Evolutionary conservation across 2,888 invertebrate genomes (phyloP).

Genomic region (Loripinus fragilis): DNA sequence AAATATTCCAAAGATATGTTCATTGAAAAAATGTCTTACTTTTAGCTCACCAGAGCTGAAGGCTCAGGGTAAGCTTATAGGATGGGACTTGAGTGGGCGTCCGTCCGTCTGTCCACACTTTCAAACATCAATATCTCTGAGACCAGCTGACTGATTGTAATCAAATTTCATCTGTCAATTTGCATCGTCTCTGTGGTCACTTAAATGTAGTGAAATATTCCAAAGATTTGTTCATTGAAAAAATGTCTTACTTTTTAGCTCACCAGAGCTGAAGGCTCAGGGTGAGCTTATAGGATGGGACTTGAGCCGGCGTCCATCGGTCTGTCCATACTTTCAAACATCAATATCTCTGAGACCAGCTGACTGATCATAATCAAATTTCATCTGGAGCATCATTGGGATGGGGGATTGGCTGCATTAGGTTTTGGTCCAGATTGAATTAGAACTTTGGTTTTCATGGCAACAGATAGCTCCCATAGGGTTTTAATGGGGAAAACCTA

Average conservation of each 20-base stretch:
- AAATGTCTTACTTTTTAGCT: neutral
- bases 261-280: neutral
- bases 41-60: neutral
- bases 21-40: slow-evolving; percentile 4
- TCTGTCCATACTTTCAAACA: neutral
- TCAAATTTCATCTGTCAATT: neutral
- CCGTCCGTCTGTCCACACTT: neutral
- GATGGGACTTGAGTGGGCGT: neutral
- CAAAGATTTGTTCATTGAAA: slow-evolving; percentile 85
- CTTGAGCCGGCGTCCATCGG: neutral
- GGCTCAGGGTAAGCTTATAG: neutral
- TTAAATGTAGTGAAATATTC: slow-evolving; percentile 87
- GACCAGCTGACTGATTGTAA: neutral
- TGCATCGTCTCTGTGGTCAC: too few relatives aligned
- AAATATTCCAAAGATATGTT: slow-evolving; percentile 87
- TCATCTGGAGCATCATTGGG: too few relatives aligned
- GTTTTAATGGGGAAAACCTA: too few relatives aligned
- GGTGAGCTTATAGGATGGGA: neutral
- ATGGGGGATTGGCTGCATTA: too few relatives aligned
- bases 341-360: neutral
- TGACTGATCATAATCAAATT: neutral
- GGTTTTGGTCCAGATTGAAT: too few relatives aligned
- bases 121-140: neutral
- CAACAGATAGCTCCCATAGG: too few relatives aligned
- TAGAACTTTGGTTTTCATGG: too few relatives aligned